Conservation (phyloP, 2,797 vertebrate species). For the Enteromius mattozi region DNA sequence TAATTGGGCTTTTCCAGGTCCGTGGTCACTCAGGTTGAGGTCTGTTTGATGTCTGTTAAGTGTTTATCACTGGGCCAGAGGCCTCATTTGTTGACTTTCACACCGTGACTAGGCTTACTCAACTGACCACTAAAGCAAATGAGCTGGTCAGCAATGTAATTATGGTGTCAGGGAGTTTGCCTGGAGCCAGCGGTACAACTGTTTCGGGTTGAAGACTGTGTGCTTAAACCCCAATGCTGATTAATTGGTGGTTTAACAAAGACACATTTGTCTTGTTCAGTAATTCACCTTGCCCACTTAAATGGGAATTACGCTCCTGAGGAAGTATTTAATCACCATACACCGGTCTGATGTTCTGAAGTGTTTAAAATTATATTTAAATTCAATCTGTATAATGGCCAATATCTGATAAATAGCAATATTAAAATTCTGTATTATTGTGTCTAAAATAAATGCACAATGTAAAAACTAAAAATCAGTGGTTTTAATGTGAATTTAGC, state of each 20-base stretch:
- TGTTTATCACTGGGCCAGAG: slow-evolving; percentile 55
- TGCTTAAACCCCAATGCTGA: slow-evolving; percentile 35
- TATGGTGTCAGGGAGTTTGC: slow-evolving; percentile 54
- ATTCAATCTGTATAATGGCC: not conserved
- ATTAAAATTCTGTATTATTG: not conserved
- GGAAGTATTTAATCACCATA: slow-evolving; percentile 26
- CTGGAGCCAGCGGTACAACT: slow-evolving; percentile 47
- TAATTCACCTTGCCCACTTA: slow-evolving; percentile 48
- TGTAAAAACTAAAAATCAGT: no score
- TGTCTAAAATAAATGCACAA: not conserved
- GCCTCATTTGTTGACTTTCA: slow-evolving; percentile 60
- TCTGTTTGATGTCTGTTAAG: slow-evolving; percentile 60
- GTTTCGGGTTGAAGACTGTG: slow-evolving; percentile 40
- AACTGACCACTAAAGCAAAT: slow-evolving; percentile 59
- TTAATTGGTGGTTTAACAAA: slow-evolving; percentile 54
- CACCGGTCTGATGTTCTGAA: not conserved
- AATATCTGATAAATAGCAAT: not conserved
- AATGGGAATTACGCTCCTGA: slow-evolving; percentile 33
- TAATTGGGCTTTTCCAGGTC: slow-evolving; percentile 60
- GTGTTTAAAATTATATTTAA: not conserved
- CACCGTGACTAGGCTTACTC: slow-evolving; percentile 56
- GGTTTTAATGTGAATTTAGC: not conserved
- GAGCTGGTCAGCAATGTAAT: slow-evolving; percentile 62
- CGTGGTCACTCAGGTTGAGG: slow-evolving; percentile 50
- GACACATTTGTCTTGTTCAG: slow-evolving; percentile 52